Conservation (phyloP, 2,888 invertebrate species). For the Hyalella azteca region DNA sequence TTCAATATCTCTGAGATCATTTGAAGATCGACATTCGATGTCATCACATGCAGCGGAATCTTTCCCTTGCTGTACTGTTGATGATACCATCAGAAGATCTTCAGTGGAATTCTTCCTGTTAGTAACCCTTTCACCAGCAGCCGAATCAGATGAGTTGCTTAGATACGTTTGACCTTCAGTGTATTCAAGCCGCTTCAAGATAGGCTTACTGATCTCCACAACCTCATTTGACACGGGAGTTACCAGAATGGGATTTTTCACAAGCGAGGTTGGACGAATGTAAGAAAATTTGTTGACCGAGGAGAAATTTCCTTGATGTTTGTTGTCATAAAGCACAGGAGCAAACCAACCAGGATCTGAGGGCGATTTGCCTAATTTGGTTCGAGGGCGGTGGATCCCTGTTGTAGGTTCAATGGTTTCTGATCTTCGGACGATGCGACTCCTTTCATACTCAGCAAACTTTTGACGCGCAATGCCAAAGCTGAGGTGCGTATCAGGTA, state of each 20-base stretch:
- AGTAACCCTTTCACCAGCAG: constrained; percentile 4
- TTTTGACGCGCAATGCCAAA: constrained; percentile 55
- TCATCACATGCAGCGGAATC: background rate
- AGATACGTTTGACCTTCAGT: constrained; percentile 39
- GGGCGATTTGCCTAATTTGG: background rate
- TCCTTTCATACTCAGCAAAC: constrained; percentile 51
- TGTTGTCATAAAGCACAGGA: background rate
- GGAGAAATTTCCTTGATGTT: background rate
- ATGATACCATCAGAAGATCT: constrained; percentile 54
- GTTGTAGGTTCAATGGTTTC: background rate
- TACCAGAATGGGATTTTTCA: constrained; percentile 55
- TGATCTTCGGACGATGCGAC: constrained; percentile 31
- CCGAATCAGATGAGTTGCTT: background rate
- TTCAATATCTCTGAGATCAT: constrained; percentile 39
- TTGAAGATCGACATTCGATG: background rate
- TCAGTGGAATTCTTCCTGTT: constrained; percentile 35
- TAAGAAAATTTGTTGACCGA: background rate
- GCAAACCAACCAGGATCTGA: background rate
- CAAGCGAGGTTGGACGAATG: constrained; percentile 51
- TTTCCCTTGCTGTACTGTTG: constrained; percentile 39
- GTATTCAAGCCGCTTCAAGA: constrained; percentile 52
- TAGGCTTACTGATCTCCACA: constrained; percentile 51
- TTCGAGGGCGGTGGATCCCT: background rate
- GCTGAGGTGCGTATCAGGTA: constrained; percentile 42
- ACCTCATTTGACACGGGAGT: constrained; percentile 49